Percentiles rank a stretch among this genome's conserved stretches.
Evolutionary conservation across 2,113 vertebrate genomes (phyloP).

Genomic region (Chaetorhynchus papuensis): DNA sequence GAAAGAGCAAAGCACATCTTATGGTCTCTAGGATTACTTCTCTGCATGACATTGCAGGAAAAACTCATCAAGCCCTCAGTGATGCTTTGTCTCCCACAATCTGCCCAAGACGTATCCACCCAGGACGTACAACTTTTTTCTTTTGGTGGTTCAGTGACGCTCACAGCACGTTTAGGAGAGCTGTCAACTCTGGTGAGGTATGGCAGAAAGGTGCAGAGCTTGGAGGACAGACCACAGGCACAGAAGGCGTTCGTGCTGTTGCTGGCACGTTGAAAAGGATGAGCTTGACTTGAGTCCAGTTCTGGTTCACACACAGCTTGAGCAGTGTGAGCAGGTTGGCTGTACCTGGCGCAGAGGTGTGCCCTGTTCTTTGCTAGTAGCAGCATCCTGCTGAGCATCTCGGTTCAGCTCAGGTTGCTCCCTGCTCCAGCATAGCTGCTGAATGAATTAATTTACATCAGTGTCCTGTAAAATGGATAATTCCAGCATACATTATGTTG

Average conservation of each 20-base stretch:
- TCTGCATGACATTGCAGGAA: background rate
- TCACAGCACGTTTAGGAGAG: background rate
- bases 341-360: background rate
- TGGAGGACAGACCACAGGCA: background rate
- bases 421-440: background rate
- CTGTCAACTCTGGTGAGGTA: background rate
- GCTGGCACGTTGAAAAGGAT: background rate
- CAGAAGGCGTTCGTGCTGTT: background rate
- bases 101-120: background rate
- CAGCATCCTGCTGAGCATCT: background rate
- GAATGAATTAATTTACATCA: constrained; percentile 29
- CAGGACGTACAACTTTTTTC: background rate
- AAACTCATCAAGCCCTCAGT: background rate
- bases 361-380: background rate
- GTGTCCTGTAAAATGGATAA: background rate
- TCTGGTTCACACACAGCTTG: background rate
- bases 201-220: background rate
- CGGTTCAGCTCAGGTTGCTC: constrained; percentile 28
- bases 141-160: background rate
- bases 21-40: background rate
- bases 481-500: background rate
- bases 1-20: background rate
- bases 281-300: background rate
- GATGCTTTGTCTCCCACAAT: background rate
- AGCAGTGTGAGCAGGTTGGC: background rate